A percentile compares a stretch with the other conserved stretches of the same genome.
Evolutionary conservation across 1,140 invertebrate species (phyloP).

Genomic region (Drosophila santomea): DNA sequence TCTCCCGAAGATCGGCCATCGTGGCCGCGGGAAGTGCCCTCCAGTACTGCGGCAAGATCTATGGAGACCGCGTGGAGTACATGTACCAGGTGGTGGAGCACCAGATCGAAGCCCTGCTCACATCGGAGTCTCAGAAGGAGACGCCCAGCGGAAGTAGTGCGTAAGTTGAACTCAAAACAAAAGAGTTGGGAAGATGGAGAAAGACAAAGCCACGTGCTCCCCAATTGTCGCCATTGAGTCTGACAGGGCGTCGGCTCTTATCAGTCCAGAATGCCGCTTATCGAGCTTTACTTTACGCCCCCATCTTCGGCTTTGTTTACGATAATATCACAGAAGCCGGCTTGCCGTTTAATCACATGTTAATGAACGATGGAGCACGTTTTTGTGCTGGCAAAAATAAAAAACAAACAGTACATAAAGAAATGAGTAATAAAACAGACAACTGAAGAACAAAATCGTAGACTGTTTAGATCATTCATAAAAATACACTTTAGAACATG

Average conservation of each 20-base stretch:
- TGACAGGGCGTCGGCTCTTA: slow-evolving; percentile 27
- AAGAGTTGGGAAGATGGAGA: background rate
- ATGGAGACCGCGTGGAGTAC: slow-evolving; percentile 60
- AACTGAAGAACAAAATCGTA: background rate
- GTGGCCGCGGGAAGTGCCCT: slow-evolving; percentile 50
- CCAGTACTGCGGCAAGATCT: slow-evolving; percentile 59
- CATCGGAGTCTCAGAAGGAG: slow-evolving; percentile 36
- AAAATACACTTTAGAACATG: background rate
- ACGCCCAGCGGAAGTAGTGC: slow-evolving; percentile 13
- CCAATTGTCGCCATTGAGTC: slow-evolving; percentile 52
- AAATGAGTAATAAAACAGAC: background rate
- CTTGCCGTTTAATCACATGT: slow-evolving; percentile 26
- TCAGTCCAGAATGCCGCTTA: slow-evolving; percentile 37
- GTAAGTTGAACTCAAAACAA: slow-evolving; percentile 33
- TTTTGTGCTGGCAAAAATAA: background rate
- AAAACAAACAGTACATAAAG: slow-evolving; percentile 1
- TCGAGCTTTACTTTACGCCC: slow-evolving; percentile 25
- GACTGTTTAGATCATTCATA: slow-evolving; percentile 4
- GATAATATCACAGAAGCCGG: slow-evolving; percentile 20
- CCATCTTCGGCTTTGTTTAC: slow-evolving; percentile 37
- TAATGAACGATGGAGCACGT: slow-evolving; percentile 20
- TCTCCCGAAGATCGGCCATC: slow-evolving; percentile 44
- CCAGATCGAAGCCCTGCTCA: slow-evolving; percentile 49
- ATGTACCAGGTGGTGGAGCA: slow-evolving; percentile 54
- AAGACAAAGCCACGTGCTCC: slow-evolving; percentile 20